These are phyloP conservation scores for Telenomus remus DNA, from an alignment of 1,140 invertebrate genomes.

Conservation along the genomic window DNA sequence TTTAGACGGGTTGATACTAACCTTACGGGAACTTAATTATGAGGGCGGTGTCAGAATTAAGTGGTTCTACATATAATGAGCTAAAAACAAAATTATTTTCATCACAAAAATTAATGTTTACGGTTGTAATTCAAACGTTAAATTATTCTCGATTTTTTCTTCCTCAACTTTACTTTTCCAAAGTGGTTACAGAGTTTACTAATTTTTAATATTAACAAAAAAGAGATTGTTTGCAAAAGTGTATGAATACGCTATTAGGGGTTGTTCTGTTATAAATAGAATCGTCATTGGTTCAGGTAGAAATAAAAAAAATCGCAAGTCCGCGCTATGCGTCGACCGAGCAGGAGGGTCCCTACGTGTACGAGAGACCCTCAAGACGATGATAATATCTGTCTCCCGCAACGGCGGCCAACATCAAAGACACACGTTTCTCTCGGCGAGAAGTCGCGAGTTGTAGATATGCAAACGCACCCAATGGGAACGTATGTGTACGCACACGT, in stretches of 20 bases:
- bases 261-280: slow-evolving; percentile 38
- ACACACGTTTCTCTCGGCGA: slow-evolving; percentile 62
- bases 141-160: no score
- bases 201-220: no score
- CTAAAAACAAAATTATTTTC: slow-evolving; percentile 10
- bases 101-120: not conserved
- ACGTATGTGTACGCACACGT: slow-evolving; percentile 62
- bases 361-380: slow-evolving; percentile 58
- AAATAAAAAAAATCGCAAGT: slow-evolving; percentile 33
- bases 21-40: slow-evolving; percentile 21
- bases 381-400: slow-evolving; percentile 74
- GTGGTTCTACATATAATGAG: not conserved
- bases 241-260: slow-evolving; percentile 1
- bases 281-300: slow-evolving; percentile 38
- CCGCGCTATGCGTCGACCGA: slow-evolving; percentile 26
- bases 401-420: slow-evolving; percentile 74
- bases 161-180: no score
- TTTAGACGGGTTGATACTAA: slow-evolving; percentile 12
- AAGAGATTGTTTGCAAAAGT: not conserved
- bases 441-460: slow-evolving; percentile 70
- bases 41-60: slow-evolving; percentile 9
- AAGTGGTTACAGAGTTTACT: no score
- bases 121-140: no score
- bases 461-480: slow-evolving; percentile 66
- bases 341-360: slow-evolving; percentile 57